phyloP scores from a whole-genome alignment of 2,113 vertebrate species.

The Pomatorhinus ruficollis region DNA sequence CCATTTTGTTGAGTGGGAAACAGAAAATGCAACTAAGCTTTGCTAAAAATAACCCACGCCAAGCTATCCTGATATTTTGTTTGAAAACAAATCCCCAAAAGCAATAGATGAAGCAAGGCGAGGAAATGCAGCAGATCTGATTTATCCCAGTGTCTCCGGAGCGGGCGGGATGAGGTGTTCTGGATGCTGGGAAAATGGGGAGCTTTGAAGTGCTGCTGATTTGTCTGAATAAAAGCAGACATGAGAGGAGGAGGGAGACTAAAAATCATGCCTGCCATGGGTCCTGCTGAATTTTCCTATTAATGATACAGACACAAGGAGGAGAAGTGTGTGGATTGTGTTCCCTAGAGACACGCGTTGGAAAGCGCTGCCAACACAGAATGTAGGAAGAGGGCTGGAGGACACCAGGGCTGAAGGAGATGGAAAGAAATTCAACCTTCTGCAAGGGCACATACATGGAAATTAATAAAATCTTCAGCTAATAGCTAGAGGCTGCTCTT shows the following conservation, averaged over 20 bases:
- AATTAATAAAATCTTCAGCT: constrained; percentile 33
- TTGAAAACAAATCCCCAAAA: constrained; percentile 14
- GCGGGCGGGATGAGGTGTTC: not conserved
- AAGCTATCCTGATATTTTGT: not conserved
- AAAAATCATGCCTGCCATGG: not conserved
- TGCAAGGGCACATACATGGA: not conserved
- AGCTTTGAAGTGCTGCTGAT: not conserved
- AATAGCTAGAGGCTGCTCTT: constrained; percentile 19
- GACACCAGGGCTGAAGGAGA: not conserved
- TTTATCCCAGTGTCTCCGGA: not conserved
- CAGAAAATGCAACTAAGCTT: not conserved
- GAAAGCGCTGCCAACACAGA: not conserved
- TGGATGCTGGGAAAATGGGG: not conserved
- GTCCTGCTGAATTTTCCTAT: not conserved
- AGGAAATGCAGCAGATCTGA: not conserved
- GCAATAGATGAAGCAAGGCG: not conserved
- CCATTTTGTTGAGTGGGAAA: not conserved
- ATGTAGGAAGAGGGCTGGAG: not conserved
- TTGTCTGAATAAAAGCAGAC: not conserved
- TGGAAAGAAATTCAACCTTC: constrained; percentile 18
- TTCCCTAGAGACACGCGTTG: not conserved
- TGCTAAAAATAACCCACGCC: not conserved
- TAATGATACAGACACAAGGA: not conserved
- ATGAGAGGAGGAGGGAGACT: not conserved
- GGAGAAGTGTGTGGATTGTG: not conserved